These are phyloP conservation scores for Drosophila pseudoananassae DNA, from an alignment of 1,140 invertebrate species.

Conservation along the genomic window DNA sequence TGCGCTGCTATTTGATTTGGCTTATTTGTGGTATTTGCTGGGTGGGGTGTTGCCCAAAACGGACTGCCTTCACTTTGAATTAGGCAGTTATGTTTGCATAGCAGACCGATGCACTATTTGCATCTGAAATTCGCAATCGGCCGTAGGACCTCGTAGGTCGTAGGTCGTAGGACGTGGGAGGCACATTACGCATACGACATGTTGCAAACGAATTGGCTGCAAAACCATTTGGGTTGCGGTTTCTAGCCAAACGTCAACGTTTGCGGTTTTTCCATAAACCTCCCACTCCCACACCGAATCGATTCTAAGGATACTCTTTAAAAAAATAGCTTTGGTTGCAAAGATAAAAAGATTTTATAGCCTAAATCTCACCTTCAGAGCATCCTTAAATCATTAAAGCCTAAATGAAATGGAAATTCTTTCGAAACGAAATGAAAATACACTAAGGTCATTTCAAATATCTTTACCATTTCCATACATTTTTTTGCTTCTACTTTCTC, in stretches of 20 bases:
- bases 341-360: too few relatives aligned
- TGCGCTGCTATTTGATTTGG: constrained; percentile 6
- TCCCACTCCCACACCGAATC: not conserved
- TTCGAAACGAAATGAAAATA: too few relatives aligned
- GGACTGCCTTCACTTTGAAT: constrained; percentile 21
- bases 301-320: not conserved
- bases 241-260: constrained; percentile 10
- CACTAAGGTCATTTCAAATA: not conserved
- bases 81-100: constrained; percentile 8
- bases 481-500: too few relatives aligned
- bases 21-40: constrained; percentile 25
- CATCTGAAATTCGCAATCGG: constrained; percentile 3
- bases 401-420: too few relatives aligned
- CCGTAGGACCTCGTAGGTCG: not conserved
- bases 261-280: constrained; percentile 8
- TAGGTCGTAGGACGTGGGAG: too few relatives aligned
- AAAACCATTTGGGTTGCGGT: constrained; percentile 34
- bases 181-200: constrained; percentile 43
- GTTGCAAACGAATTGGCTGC: constrained; percentile 10
- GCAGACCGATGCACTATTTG: not conserved
- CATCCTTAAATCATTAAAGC: too few relatives aligned
- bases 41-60: not conserved
- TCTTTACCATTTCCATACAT: too few relatives aligned
- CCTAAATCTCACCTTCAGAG: too few relatives aligned
- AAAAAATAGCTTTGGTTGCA: not conserved